Evolutionary conservation across 2,113 vertebrate genomes (phyloP).

Genomic region (Nothoprocta perdicaria): DNA sequence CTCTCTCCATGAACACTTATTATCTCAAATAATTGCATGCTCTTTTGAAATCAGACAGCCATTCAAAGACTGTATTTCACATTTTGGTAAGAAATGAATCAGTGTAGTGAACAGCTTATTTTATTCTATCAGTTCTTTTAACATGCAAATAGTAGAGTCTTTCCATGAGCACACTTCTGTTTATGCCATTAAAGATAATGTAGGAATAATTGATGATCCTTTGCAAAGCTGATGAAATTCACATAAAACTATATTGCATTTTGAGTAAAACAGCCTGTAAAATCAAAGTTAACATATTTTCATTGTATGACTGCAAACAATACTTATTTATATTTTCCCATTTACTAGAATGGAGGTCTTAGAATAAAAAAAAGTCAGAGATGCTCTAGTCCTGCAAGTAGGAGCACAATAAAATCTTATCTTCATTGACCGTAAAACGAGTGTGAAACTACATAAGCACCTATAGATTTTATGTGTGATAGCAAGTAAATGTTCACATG

Average conservation of each 20-base stretch:
- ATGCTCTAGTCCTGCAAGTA: neutral
- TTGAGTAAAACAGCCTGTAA: neutral
- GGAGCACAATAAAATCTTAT: neutral
- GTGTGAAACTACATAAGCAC: neutral
- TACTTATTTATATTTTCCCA: neutral
- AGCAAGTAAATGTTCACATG: neutral
- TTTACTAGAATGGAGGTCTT: neutral
- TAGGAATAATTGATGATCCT: conserved; percentile 8
- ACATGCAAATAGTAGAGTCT: conserved; percentile 11
- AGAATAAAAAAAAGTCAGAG: neutral
- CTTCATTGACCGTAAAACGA: neutral
- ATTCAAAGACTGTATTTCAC: neutral
- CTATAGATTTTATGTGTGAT: neutral
- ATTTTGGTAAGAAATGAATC: conserved; percentile 53
- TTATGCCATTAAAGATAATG: conserved; percentile 11
- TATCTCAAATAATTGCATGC: conserved; percentile 57
- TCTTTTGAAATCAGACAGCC: conserved; percentile 45
- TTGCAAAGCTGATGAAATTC: neutral
- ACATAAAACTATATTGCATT: neutral
- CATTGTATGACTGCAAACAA: neutral
- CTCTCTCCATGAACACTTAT: neutral
- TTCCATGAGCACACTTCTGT: neutral
- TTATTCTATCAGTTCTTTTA: conserved; percentile 15
- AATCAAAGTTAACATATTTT: neutral
- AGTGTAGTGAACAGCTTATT: conserved; percentile 22